Conservation (phyloP, 2,888 invertebrate genomes). For the Ectobius pallidus region DNA sequence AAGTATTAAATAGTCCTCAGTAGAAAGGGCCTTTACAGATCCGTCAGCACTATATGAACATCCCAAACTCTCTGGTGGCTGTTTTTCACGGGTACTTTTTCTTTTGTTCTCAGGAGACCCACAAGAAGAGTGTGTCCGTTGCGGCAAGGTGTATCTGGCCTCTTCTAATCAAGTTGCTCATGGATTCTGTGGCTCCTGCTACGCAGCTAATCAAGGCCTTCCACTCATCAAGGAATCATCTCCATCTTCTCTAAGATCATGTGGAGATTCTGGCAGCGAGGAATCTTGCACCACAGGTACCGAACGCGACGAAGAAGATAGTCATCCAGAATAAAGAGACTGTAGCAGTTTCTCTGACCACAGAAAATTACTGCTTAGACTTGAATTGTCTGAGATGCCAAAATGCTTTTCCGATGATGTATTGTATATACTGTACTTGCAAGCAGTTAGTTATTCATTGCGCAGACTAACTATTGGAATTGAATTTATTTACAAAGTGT, state of each 20-base stretch:
- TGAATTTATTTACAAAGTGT: too few species aligned
- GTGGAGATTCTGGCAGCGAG: conserved; percentile 46
- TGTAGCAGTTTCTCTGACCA: background rate
- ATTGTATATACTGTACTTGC: too few species aligned
- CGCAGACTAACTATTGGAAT: too few species aligned
- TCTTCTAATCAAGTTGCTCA: conserved; percentile 51
- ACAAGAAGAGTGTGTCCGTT: conserved; percentile 64
- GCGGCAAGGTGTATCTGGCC: conserved; percentile 61
- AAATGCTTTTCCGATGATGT: too few species aligned
- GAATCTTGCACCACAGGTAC: conserved; percentile 44
- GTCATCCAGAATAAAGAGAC: conserved; percentile 32
- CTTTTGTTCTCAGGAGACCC: conserved; percentile 59
- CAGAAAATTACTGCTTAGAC: too few species aligned
- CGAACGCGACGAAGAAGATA: conserved; percentile 46
- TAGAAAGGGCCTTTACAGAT: too few species aligned
- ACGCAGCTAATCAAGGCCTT: conserved; percentile 46
- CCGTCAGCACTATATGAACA: too few species aligned
- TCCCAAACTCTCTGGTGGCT: too few species aligned
- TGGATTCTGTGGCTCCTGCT: conserved; percentile 54
- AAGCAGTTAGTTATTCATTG: too few species aligned
- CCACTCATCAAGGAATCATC: conserved; percentile 38
- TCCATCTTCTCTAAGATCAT: conserved; percentile 43
- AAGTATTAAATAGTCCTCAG: too few species aligned
- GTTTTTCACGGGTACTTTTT: too few species aligned
- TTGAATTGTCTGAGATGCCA: too few species aligned